Evolutionary conservation across 2,888 invertebrate species (phyloP), one percentile per base, ranked within the genome.

Genomic region (Lochmaea crataegi): DNA sequence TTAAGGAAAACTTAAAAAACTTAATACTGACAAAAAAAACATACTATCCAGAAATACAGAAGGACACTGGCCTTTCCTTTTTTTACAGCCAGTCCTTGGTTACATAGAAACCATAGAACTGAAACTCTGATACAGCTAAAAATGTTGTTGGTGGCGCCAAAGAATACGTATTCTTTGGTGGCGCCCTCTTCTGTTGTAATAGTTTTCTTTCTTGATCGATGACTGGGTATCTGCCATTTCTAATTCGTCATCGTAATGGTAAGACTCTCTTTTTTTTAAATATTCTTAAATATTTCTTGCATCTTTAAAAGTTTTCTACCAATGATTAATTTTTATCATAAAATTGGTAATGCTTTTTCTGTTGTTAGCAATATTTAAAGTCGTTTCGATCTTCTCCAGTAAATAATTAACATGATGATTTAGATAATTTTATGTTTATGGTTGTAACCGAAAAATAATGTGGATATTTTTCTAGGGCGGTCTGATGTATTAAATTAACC

Each of bases 401-500:
- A 53, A 32, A 16, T 14, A 42, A 26, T 38, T 75, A 70, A 63
- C 83, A 88, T 92, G 92, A 92, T 92, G 92, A 92, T 90, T 88
- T 89, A 89, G 89, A 89, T 73, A 22, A 53, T 87, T 79, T 79
- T 74, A 84, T 84, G 88, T 89, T 92, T 89, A 92, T 91, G 92
- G 92, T 92, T 92, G 73, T 65, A 75, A 72, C 90, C 91, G 90
- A 92, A 92, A 82, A 87, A 86, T 86, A 81, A 84, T 90, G 91
- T 90, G 89, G 92, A 92, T 88, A 88, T 82, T 86, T 85, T 86
- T 90, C 92, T 92, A 92, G 92, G 92, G 92, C 92, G 92, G 92
- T 92, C 92, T 92, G 92, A 92, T 83, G 26, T 74, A 32, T 12
- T 18, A 63, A 63, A 16, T n/a, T 38, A 48, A 11, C 10, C 6